phyloP scores from a whole-genome alignment of 2,797 vertebrate species.

The Bradypus variegatus region DNA sequence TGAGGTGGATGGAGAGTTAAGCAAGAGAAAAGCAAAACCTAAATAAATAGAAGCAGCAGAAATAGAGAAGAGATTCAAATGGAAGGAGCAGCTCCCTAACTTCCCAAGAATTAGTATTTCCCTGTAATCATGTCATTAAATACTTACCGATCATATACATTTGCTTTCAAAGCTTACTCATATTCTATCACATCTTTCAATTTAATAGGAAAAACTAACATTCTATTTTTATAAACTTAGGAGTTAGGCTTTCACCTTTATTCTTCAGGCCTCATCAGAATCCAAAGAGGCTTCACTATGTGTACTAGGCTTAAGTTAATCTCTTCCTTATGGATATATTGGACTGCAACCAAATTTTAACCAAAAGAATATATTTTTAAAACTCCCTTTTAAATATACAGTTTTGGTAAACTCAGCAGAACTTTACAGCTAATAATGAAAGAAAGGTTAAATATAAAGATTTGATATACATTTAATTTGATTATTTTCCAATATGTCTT shows the following conservation, averaged over 20 bases:
- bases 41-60: background rate
- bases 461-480: background rate
- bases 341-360: background rate
- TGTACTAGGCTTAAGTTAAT: background rate
- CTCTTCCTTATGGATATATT: background rate
- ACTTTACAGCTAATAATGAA: slow-evolving; percentile 41
- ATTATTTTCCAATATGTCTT: slow-evolving; percentile 38
- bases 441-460: slow-evolving; percentile 54
- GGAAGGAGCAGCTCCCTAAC: background rate
- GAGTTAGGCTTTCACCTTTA: background rate
- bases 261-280: background rate
- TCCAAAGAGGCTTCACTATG: background rate
- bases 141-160: background rate
- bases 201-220: background rate
- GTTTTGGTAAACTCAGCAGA: background rate
- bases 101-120: background rate
- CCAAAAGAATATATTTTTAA: background rate
- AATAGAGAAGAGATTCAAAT: background rate
- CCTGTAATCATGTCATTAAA: background rate
- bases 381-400: background rate
- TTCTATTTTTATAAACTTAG: background rate
- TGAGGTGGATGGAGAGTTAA: background rate
- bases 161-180: background rate
- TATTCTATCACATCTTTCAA: background rate
- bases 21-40: background rate